These are phyloP conservation scores for Phrynocephalus forsythii DNA, from an alignment of 2,797 vertebrate genomes.

Conservation along the genomic window DNA sequence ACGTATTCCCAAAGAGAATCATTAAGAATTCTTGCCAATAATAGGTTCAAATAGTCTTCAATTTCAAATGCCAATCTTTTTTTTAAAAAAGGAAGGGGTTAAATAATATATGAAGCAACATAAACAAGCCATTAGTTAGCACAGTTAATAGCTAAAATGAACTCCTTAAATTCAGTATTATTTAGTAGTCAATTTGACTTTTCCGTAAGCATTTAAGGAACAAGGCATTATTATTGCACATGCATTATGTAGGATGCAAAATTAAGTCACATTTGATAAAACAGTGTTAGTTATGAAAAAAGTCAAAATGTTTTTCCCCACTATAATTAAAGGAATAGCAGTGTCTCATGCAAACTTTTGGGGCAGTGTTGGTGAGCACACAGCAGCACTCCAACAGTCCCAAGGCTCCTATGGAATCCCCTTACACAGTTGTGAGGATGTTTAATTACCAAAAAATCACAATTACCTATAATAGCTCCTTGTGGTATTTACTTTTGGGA, in stretches of 20 bases:
- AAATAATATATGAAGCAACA: slow-evolving; percentile 76
- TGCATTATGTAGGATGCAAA: slow-evolving; percentile 81
- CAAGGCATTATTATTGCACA: slow-evolving; percentile 76
- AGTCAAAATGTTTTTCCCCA: slow-evolving; percentile 71
- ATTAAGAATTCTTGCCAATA: slow-evolving; percentile 51
- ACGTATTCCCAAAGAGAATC: slow-evolving; percentile 21
- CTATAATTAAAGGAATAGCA: slow-evolving; percentile 71
- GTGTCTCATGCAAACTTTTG: slow-evolving; percentile 46
- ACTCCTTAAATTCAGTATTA: slow-evolving; percentile 75
- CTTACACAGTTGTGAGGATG: no score
- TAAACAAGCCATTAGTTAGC: slow-evolving; percentile 77
- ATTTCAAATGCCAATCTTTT: slow-evolving; percentile 62
- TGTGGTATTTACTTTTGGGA: no score
- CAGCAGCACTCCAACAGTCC: no score
- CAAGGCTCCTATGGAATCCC: no score
- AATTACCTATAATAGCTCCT: no score
- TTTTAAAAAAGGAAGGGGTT: slow-evolving; percentile 58
- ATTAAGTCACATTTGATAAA: slow-evolving; percentile 83
- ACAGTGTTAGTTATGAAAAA: slow-evolving; percentile 79
- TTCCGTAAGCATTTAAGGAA: slow-evolving; percentile 78
- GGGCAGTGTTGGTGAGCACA: slow-evolving; percentile 41
- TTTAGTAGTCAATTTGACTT: slow-evolving; percentile 82
- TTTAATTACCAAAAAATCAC: no score
- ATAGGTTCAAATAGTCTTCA: slow-evolving; percentile 37
- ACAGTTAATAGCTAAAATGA: slow-evolving; percentile 80